These are phyloP conservation scores for Pseudorectes ferrugineus DNA, from an alignment of 2,113 vertebrate genomes.

Conservation along the genomic window DNA sequence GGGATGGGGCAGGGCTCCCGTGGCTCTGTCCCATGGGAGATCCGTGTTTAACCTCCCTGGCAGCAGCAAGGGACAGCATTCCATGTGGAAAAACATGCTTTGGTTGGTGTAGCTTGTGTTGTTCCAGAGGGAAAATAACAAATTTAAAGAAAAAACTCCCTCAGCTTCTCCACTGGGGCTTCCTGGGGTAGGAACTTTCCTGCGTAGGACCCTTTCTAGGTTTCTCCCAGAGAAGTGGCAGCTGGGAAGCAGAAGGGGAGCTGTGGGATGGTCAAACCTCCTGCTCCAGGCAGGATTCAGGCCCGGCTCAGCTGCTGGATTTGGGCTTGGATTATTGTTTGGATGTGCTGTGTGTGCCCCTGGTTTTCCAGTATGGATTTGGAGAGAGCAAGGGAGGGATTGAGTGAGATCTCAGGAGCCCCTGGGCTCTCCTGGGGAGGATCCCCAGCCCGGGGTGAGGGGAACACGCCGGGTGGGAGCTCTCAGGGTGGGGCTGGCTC, in stretches of 20 bases:
- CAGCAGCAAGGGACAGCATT: fast-evolving
- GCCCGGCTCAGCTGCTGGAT: neutral
- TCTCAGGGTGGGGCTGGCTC: neutral
- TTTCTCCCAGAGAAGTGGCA: neutral
- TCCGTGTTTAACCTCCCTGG: fast-evolving
- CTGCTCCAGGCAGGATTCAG: fast-evolving
- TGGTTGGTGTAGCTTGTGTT: neutral
- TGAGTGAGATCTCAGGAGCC: neutral
- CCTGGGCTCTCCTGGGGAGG: neutral
- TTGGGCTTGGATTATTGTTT: fast-evolving
- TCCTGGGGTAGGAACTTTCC: neutral
- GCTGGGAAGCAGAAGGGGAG: neutral
- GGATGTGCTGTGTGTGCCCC: neutral
- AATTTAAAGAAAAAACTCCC: neutral
- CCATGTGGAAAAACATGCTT: fast-evolving
- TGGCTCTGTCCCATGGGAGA: fast-evolving
- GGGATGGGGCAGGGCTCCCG: neutral
- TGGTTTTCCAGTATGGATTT: fast-evolving
- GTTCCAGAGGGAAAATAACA: neutral
- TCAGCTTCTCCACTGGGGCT: fast-evolving
- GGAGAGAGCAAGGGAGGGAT: neutral
- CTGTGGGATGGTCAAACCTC: neutral
- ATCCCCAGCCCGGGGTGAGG: neutral
- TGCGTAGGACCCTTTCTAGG: neutral
- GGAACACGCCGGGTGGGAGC: fast-evolving